Evolutionary conservation across 2,888 invertebrate species (phyloP).

Genomic region (Atrina japonica): DNA sequence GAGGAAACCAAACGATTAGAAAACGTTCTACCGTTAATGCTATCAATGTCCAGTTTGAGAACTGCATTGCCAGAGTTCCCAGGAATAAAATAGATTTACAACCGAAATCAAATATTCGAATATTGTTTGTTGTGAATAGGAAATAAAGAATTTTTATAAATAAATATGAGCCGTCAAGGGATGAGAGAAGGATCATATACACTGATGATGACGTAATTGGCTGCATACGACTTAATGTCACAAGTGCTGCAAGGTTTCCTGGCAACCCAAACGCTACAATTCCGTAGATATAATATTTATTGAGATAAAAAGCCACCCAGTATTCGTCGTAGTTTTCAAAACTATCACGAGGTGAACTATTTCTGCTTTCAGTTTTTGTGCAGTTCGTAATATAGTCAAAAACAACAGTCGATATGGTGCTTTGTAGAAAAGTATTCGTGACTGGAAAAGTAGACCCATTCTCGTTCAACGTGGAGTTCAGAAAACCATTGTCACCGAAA

Average conservation of each 20-base stretch:
- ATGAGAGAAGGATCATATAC: constrained; percentile 66
- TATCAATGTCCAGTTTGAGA: constrained; percentile 74
- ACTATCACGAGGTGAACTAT: no score
- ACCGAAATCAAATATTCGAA: constrained; percentile 53
- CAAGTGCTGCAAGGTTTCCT: constrained; percentile 66
- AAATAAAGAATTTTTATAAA: constrained; percentile 59
- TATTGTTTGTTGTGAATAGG: constrained; percentile 56
- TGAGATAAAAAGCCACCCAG: constrained; percentile 57
- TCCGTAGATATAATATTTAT: constrained; percentile 65
- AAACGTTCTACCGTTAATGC: constrained; percentile 73
- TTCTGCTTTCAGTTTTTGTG: no score
- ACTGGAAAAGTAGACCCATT: no score
- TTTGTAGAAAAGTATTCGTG: no score
- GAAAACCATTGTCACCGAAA: no score
- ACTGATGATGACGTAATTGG: constrained; percentile 64
- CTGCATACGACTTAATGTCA: constrained; percentile 65
- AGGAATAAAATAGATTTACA: constrained; percentile 66
- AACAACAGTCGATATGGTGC: no score
- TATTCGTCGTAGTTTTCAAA: constrained; percentile 45
- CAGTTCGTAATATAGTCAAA: no score
- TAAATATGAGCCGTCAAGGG: constrained; percentile 66
- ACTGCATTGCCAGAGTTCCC: constrained; percentile 63
- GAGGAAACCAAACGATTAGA: constrained; percentile 73
- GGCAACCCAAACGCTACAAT: constrained; percentile 67
- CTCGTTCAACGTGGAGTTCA: no score